Conservation (phyloP, 2,797 vertebrate species). For the Enteromius thamalakanensis region DNA sequence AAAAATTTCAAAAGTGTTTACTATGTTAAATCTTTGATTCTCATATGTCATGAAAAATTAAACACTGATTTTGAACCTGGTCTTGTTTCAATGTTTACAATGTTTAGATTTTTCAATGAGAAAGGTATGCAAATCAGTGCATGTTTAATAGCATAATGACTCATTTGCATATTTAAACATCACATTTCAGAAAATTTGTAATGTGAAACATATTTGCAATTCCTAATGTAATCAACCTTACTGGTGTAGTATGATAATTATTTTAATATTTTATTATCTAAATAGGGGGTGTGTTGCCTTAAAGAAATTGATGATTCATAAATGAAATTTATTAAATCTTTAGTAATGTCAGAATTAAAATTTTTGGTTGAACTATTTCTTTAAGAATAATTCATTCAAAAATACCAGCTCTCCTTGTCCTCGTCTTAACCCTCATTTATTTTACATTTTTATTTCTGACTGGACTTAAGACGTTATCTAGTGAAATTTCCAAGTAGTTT, state of each 20-base stretch:
- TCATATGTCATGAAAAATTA: no score
- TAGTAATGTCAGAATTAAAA: background rate
- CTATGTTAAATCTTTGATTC: no score
- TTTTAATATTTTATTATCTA: background rate
- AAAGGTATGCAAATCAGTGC: background rate
- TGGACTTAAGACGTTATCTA: background rate
- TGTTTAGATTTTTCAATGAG: background rate
- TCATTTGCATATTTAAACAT: background rate
- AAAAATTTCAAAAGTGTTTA: no score
- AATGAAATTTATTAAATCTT: background rate
- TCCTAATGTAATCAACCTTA: background rate
- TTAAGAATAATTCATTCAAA: background rate
- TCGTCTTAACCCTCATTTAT: background rate
- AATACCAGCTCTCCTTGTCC: background rate
- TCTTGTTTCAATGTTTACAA: no score
- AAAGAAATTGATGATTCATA: background rate
- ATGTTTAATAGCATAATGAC: background rate
- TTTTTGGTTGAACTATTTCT: background rate
- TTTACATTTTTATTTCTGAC: background rate
- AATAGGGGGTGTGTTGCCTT: background rate
- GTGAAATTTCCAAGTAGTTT: background rate
- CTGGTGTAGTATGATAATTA: background rate
- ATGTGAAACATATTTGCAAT: background rate
- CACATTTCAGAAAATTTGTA: background rate
- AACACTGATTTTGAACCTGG: no score